phyloP scores from a whole-genome alignment of 2,797 vertebrate species.

The Uromys caudimaculatus region DNA sequence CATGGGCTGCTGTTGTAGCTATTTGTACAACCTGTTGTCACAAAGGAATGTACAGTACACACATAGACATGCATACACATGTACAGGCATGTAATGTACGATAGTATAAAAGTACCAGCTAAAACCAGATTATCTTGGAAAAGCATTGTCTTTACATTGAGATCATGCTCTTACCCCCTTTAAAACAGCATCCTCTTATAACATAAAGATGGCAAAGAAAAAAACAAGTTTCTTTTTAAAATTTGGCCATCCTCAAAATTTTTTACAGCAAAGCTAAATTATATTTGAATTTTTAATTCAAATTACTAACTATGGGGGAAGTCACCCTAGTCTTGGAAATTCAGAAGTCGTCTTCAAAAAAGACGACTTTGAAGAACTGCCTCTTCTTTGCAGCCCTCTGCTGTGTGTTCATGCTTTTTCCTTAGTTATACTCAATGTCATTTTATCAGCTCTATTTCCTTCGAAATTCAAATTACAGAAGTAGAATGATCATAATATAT shows the following conservation, averaged over 20 bases:
- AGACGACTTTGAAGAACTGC: neutral
- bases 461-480: neutral
- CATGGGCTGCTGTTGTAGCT: neutral
- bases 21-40: neutral
- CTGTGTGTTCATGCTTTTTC: neutral
- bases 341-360: neutral
- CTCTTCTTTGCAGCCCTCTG: neutral
- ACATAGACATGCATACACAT: neutral
- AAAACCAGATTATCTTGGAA: neutral
- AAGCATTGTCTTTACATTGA: neutral
- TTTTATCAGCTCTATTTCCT: neutral
- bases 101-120: neutral
- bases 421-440: neutral
- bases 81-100: too few relatives aligned
- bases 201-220: constrained; percentile 39
- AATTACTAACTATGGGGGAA: neutral
- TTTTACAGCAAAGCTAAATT: neutral
- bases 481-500: constrained; percentile 16
- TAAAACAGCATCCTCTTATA: constrained; percentile 43
- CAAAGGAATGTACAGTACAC: neutral
- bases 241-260: constrained; percentile 3
- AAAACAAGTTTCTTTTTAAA: neutral
- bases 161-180: neutral
- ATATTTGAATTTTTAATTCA: neutral
- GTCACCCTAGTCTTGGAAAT: neutral